Evolutionary conservation across 2,888 invertebrate genomes (phyloP).

Genomic region (Hypena proboscidalis): DNA sequence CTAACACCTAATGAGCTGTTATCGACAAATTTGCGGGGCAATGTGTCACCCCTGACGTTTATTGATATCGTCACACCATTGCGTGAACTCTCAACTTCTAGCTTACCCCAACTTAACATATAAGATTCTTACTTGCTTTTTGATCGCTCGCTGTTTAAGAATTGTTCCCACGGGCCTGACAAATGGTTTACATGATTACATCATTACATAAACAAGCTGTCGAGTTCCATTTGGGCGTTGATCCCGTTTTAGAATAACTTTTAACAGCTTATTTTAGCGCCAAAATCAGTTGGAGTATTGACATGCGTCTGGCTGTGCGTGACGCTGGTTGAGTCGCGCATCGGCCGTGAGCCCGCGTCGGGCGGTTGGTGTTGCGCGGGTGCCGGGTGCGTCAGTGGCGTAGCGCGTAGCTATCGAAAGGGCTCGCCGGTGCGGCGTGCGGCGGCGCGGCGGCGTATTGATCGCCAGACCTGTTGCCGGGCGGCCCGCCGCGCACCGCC

Average conservation of each 20-base stretch:
- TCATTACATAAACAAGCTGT: constrained; percentile 28
- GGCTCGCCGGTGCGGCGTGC: constrained; percentile 66
- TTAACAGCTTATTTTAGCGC: neutral
- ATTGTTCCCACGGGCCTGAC: constrained; percentile 26
- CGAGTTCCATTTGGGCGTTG: constrained; percentile 7
- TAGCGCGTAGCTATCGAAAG: constrained; percentile 56
- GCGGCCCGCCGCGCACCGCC: constrained; percentile 52
- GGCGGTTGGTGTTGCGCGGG: constrained; percentile 39
- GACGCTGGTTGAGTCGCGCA: no score
- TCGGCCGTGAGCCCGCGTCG: constrained; percentile 38
- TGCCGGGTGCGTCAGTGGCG: constrained; percentile 37
- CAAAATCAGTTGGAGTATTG: neutral
- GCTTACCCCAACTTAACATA: constrained; percentile 19
- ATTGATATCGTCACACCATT: constrained; percentile 32
- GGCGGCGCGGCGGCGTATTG: constrained; percentile 74
- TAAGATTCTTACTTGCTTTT: constrained; percentile 13
- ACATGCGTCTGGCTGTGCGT: constrained; percentile 43
- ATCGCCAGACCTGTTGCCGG: constrained; percentile 84
- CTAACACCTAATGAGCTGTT: constrained; percentile 37
- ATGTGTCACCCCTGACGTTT: constrained; percentile 33
- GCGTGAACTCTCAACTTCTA: constrained; percentile 18
- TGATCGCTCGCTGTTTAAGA: constrained; percentile 18
- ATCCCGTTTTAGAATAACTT: constrained; percentile 7
- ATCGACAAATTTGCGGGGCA: constrained; percentile 20
- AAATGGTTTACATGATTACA: constrained; percentile 37